Conservation (phyloP, 2,797 vertebrate genomes). For the Sebastes ruberrimus region DNA sequence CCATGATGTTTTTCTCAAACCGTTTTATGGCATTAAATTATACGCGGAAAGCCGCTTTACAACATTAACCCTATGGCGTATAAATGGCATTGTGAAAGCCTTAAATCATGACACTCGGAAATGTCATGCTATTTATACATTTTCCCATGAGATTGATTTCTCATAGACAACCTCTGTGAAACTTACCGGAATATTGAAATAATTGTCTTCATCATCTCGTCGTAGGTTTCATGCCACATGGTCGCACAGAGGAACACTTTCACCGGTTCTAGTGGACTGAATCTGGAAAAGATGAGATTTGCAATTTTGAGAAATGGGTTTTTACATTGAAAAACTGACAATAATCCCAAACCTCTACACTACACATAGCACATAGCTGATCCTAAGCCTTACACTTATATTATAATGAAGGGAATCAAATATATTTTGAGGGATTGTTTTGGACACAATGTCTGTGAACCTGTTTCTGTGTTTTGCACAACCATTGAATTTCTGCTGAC, state of each 20-base stretch:
- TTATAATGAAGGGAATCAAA: background rate
- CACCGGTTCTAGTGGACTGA: background rate
- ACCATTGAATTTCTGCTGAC: background rate
- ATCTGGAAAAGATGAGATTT: background rate
- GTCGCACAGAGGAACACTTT: conserved; percentile 70
- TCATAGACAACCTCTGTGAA: background rate
- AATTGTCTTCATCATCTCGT: conserved; percentile 73
- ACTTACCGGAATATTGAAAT: conserved; percentile 57
- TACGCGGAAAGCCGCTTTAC: too few relatives aligned
- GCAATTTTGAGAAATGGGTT: background rate
- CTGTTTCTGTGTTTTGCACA: background rate
- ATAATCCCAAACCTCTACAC: background rate
- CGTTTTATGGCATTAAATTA: too few relatives aligned
- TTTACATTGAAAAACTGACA: background rate
- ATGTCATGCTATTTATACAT: too few relatives aligned
- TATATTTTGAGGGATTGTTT: too few relatives aligned
- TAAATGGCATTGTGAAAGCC: too few relatives aligned
- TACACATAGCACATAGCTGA: background rate
- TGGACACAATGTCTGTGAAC: background rate
- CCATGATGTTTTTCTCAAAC: too few relatives aligned
- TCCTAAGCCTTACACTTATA: background rate
- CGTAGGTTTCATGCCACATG: conserved; percentile 75
- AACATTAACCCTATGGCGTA: too few relatives aligned
- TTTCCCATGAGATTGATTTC: too few relatives aligned
- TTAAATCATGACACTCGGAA: too few relatives aligned